phyloP scores from a whole-genome alignment of 2,113 vertebrate genomes.

The Zosterops pallidus region DNA sequence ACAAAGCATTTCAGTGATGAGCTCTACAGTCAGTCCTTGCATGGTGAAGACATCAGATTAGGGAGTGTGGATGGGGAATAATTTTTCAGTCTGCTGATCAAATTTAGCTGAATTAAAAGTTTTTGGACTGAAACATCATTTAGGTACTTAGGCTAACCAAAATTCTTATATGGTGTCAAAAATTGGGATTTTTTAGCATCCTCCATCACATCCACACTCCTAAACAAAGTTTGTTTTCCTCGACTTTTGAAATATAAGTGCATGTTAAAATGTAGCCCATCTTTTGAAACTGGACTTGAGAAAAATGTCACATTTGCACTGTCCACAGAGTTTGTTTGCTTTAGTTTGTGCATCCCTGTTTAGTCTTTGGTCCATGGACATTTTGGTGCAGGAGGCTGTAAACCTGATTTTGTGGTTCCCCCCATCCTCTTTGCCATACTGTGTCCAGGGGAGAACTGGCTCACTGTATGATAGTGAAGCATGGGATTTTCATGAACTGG shows the following conservation, averaged over 20 bases:
- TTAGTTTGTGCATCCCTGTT: neutral
- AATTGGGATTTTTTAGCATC: neutral
- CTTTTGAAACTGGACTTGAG: neutral
- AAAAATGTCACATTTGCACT: neutral
- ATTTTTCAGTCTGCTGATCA: neutral
- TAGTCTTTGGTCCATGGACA: neutral
- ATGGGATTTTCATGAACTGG: neutral
- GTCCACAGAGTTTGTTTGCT: too few species aligned
- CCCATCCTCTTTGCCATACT: neutral
- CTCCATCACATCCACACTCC: neutral
- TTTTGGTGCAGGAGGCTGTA: neutral
- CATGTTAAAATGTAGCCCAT: neutral
- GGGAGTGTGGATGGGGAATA: neutral
- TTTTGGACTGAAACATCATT: neutral
- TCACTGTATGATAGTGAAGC: neutral
- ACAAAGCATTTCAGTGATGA: neutral
- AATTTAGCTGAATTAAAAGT: neutral
- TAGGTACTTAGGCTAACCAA: neutral
- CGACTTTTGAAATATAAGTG: neutral
- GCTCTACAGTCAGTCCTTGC: neutral
- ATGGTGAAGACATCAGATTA: neutral
- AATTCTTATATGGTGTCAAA: neutral
- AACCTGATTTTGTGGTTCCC: neutral
- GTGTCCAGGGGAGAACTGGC: neutral
- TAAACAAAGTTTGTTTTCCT: neutral